These are phyloP conservation scores for Danio jaintianensis DNA, from an alignment of 2,797 vertebrate genomes.

Conservation along the genomic window DNA sequence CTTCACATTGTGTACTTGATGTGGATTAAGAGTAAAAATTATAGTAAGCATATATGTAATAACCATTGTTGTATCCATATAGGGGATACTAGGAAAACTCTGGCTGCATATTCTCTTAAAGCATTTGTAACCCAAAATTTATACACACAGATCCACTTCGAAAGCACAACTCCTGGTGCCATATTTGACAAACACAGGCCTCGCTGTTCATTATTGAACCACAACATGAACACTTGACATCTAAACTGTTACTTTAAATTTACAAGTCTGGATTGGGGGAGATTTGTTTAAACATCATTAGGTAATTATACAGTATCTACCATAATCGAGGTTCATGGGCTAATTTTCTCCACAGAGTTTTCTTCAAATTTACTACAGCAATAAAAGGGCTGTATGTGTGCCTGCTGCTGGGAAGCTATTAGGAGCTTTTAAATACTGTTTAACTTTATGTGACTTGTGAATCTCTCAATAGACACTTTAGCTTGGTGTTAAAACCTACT, in stretches of 20 bases:
- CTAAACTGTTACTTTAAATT: background rate
- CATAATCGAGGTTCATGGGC: background rate
- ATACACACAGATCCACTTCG: conserved; percentile 45
- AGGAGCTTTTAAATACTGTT: background rate
- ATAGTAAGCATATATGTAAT: too few species aligned
- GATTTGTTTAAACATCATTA: background rate
- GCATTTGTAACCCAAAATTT: conserved; percentile 21
- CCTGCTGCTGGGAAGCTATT: conserved; percentile 1
- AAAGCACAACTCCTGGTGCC: too few species aligned
- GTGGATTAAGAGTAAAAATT: too few species aligned
- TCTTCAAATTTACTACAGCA: conserved; percentile 8
- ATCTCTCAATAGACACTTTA: background rate
- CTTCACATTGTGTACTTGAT: too few species aligned
- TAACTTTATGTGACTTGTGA: conserved; percentile 10
- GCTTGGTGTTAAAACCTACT: background rate
- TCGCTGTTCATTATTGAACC: background rate
- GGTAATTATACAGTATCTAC: background rate
- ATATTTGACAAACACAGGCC: background rate
- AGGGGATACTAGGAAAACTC: too few species aligned
- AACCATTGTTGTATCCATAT: too few species aligned
- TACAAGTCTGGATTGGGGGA: background rate
- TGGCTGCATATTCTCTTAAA: background rate
- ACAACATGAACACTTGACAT: background rate
- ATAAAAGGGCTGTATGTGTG: background rate
- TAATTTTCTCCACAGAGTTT: conserved; percentile 1